phyloP scores from a whole-genome alignment of 2,113 vertebrate species.

The Aptenodytes forsteri region DNA sequence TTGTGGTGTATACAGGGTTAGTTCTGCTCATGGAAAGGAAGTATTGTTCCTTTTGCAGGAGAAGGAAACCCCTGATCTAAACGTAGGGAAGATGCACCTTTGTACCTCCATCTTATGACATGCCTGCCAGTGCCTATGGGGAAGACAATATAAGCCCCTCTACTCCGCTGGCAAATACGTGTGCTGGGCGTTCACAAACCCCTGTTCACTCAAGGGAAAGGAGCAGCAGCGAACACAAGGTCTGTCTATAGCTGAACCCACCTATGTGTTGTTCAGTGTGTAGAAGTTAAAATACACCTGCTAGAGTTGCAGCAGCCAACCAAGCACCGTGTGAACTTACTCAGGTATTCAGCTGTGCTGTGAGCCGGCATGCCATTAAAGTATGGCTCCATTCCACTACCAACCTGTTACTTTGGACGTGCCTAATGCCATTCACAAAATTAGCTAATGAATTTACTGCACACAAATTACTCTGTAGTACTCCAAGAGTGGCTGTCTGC shows the following conservation, averaged over 20 bases:
- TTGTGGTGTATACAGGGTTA: neutral
- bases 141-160: neutral
- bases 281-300: neutral
- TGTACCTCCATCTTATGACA: neutral
- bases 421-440: neutral
- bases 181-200: neutral
- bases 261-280: accelerated
- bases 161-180: accelerated
- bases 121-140: neutral
- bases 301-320: neutral
- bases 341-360: neutral
- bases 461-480: neutral
- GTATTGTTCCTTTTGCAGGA: neutral
- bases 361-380: accelerated
- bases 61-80: neutral
- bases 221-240: neutral
- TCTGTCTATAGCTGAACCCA: neutral
- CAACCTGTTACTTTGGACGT: accelerated
- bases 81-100: neutral
- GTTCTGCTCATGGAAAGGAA: neutral
- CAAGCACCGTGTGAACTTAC: neutral
- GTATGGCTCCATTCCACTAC: neutral
- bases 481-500: neutral
- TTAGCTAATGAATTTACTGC: neutral
- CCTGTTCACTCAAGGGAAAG: neutral